Evolutionary conservation across 2,113 vertebrate genomes (phyloP), one percentile per base, ranked within the genome.

Genomic region (Paralichthys olivaceus): DNA sequence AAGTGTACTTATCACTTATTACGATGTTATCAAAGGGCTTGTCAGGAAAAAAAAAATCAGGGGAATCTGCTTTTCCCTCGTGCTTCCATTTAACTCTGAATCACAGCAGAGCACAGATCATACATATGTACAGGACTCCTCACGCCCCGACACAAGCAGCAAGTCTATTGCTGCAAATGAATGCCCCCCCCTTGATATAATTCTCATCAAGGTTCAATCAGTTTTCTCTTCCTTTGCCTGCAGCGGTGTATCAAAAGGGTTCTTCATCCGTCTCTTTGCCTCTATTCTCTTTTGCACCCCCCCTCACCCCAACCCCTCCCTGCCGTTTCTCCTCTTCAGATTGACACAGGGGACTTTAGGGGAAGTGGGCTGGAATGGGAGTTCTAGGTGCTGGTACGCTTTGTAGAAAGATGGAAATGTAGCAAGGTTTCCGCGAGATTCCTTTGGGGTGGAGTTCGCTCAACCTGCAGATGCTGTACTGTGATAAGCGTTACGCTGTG

Each of bases 121-220:
- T 88, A 87, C 90, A 85, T 87, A 90, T 84, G 85, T 87, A 88
- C 85, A 76, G 83, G 75, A 77, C 64, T 84, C 85, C 72, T 75
- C 40, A 40, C 75, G 82, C 78, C 77, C 80, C 5, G 28, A 81
- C 20, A 72, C 75, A 79, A 65, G 65, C 56, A 78, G 81, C 65
- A 60, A 85, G 85, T 91, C 80, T 76, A 72, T 75, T 17, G 77
- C 87, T 74, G 81, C 84, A 91, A 90, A 91, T 90, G 85, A 92
- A 91, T 67, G 63, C 57, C 47, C 77, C 57, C 29, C 58, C 29
- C 87, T 87, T 90, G 85, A 93, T 91, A 87, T 92, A 83, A 88
- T 88, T 89, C 87, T 90, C 91, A 93, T 93, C 89, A 91, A 87
- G 87, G 91, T 89, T 90, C 88, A 90, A 88, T 90, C 88, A 90